Evolutionary conservation across 2,797 vertebrate species (phyloP), one percentile per base, ranked within the genome.

Genomic region (Limnodromus scolopaceus): DNA sequence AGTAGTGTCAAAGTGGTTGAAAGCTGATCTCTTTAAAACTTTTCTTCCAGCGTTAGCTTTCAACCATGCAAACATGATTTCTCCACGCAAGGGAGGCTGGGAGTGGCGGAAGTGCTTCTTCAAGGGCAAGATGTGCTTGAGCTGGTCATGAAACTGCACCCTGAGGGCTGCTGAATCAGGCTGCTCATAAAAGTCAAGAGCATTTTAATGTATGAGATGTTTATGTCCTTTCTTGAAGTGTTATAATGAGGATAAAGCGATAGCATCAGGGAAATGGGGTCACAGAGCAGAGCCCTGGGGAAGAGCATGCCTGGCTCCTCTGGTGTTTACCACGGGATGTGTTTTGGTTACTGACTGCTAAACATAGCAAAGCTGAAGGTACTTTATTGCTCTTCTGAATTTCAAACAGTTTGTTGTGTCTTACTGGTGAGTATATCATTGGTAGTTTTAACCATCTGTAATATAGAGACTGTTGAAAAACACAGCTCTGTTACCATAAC

Each of bases 351-450:
- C 78, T 0, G 0, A 32, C 63, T 80, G 71, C 71, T 95, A 66
- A 93, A 93, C 85, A 89, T 16, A 85, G 94, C 68, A 72, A 65
- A 92, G 82, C 82, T 86, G 84, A 79, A 93, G 91, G 70, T 87
- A 77, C n/a, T 5, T 49, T 49, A 91, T 77, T 55, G 8, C 68
- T 83, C 63, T 89, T 74, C 91, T 88, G 65, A 94, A 96, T 89
- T 75, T 68, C 93, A 92, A 91, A 94, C 92, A 80, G 87, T 96
- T 97, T 95, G 80, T 92, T 94, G 72, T 82, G 61, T 77, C 32
- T 68, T 79, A 13, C 45, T 55, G 45, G 15, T 68, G n/a, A 97
- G 84, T 61, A 58, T 11, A 9, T 79, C 60, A 46, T 24, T 82
- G 81, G 49, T 86, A 78, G 79, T 58, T 77, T 93, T 92, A 93